Conservation (phyloP, 2,113 vertebrate genomes). For the Macrotus californicus region DNA sequence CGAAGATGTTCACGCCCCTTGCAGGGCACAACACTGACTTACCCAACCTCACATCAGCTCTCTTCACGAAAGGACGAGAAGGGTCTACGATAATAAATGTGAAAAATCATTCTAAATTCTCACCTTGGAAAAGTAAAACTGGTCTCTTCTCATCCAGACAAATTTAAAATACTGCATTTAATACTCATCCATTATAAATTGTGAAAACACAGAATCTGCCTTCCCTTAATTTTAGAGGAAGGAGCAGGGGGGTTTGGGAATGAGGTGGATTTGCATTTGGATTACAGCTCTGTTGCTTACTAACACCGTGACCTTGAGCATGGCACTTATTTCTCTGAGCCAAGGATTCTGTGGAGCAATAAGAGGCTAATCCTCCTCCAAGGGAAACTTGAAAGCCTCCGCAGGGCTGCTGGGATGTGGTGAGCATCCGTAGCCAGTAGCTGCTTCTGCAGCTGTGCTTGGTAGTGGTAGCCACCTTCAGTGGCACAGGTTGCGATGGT, state of each 20-base stretch:
- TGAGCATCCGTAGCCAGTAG: background rate
- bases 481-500: too few relatives aligned
- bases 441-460: background rate
- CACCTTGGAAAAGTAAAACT: background rate
- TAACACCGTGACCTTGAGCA: background rate
- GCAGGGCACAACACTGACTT: background rate
- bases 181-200: background rate
- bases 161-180: background rate
- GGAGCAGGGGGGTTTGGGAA: background rate
- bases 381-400: background rate
- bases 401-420: background rate
- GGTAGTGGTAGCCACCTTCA: background rate
- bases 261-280: background rate
- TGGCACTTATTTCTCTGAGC: background rate
- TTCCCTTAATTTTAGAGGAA: background rate
- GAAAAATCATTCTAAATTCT: background rate
- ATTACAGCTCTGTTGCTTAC: background rate
- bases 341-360: background rate
- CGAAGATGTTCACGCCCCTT: background rate
- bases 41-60: background rate
- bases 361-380: background rate
- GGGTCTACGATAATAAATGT: background rate
- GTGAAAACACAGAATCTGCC: background rate
- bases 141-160: background rate
- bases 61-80: background rate